Conservation (phyloP, 2,113 vertebrate genomes). For the Pachypanchax playfairii region DNA sequence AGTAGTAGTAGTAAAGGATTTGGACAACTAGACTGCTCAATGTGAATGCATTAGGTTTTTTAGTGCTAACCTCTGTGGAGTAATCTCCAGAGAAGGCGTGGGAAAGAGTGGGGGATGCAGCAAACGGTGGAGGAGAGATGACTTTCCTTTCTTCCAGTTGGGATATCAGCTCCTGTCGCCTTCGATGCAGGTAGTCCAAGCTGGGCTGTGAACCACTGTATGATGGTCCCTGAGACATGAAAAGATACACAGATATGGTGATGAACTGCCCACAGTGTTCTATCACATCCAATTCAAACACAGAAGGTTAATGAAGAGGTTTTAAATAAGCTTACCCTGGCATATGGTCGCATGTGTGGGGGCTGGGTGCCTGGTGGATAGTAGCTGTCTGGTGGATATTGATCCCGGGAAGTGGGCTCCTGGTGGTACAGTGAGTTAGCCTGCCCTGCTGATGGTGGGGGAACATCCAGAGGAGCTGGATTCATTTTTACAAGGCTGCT, state of each 20-base stretch:
- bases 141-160: conserved; percentile 96
- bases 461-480: conserved; percentile 89
- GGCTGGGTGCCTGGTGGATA: conserved; percentile 86
- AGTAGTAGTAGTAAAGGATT: neutral
- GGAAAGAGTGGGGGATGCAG: conserved; percentile 89
- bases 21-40: neutral
- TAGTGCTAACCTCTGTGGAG: conserved; percentile 82
- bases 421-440: conserved; percentile 85
- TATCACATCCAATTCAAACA: neutral
- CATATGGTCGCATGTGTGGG: conserved; percentile 85
- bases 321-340: conserved; percentile 80
- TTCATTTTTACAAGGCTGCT: conserved; percentile 91
- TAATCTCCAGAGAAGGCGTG: conserved; percentile 88
- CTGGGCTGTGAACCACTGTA: conserved; percentile 85
- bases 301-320: neutral
- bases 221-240: conserved; percentile 51
- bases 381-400: conserved; percentile 87
- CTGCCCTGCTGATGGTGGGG: conserved; percentile 77
- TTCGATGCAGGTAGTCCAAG: conserved; percentile 91
- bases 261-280: neutral
- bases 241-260: conserved; percentile 10
- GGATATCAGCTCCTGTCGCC: conserved; percentile 94
- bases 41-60: neutral
- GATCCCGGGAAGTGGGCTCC: conserved; percentile 85
- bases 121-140: conserved; percentile 95